Base-by-base conservation (phyloP, 2,797 vertebrate genomes). In the Rhinophrynus dorsalis region DNA sequence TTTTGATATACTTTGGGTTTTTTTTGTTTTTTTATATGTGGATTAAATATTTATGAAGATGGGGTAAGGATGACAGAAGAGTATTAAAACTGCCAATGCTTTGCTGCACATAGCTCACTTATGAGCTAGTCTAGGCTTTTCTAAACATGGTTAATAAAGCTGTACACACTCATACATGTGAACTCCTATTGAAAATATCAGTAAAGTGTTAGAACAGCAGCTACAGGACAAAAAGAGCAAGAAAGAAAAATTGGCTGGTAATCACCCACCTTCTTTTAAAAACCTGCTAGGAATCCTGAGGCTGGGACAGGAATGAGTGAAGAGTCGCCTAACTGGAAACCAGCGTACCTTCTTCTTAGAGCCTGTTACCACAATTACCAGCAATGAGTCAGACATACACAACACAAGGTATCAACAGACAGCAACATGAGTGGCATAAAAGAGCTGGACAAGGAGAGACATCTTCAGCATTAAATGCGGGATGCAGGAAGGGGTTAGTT, bases 201-300 rank as follows among this genome's bases (percentile, higher is more conserved):
- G n/a, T n/a, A n/a, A n/a, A n/a, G n/a, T n/a, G n/a, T n/a, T n/a
- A n/a, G n/a, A n/a, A n/a, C n/a, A n/a, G n/a, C n/a, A n/a, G 29
- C 29, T 30, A 30, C 29, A 30, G 4, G 4, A 30, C 29, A 30
- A 30, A 9, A 30, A 30, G 9, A 30, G 29, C 50, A 30, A 26
- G 24, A 60, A 24, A 44, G 29, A 50, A 30, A 33, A 45, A 57
- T 26, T 32, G 54, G 44, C 74, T 74, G 65, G 72, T 80, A 72
- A 75, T 74, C 81, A 86, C 81, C 83, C 83, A 88, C 91, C 90
- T 89, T 91, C 86, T 91, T 92, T 92, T 78, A 94, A 87, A 85
- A 94, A 93, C 77, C 92, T 92, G 88, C 90, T 90, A 81, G 74
- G 88, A 81, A 92, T 91, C 84, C 94, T 86, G 78, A 92, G 84